phyloP scores from a whole-genome alignment of 2,797 vertebrate species.

The Tympanoctomys barrerae region DNA sequence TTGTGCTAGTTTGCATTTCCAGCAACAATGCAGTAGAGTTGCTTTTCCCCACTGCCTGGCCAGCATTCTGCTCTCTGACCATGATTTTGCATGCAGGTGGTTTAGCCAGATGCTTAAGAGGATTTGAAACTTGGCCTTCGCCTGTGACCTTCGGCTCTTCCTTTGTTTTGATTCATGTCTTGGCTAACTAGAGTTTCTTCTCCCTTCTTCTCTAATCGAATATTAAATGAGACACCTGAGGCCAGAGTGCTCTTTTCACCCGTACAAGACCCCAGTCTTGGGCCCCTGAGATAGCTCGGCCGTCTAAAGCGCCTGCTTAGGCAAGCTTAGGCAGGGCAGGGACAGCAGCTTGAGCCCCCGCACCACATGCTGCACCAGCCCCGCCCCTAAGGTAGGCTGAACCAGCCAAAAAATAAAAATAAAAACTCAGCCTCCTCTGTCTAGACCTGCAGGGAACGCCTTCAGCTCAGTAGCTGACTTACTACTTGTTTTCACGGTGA shows the following conservation, averaged over 20 bases:
- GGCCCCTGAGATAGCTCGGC: too few relatives aligned
- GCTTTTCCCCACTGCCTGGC: neutral
- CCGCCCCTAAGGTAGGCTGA: too few relatives aligned
- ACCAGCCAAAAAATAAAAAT: too few relatives aligned
- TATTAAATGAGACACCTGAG: slow-evolving; percentile 28
- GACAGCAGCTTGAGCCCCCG: too few relatives aligned
- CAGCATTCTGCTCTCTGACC: neutral
- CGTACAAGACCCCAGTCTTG: neutral
- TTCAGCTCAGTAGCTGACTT: neutral
- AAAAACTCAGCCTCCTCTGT: neutral
- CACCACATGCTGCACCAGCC: too few relatives aligned
- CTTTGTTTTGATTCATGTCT: slow-evolving; percentile 42
- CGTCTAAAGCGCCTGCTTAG: too few relatives aligned
- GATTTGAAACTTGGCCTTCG: neutral
- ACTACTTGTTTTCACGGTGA: neutral
- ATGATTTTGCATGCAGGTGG: neutral
- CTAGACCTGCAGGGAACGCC: neutral
- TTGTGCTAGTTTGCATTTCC: neutral
- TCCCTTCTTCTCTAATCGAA: slow-evolving; percentile 2
- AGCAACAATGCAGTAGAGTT: neutral
- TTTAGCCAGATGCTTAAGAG: neutral
- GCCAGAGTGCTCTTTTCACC: neutral
- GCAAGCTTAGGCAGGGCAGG: too few relatives aligned
- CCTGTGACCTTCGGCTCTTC: neutral
- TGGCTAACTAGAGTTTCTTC: neutral